Evolutionary conservation across 1,140 invertebrate genomes (phyloP).

Genomic region (Lordiphosa clarofinis): DNA sequence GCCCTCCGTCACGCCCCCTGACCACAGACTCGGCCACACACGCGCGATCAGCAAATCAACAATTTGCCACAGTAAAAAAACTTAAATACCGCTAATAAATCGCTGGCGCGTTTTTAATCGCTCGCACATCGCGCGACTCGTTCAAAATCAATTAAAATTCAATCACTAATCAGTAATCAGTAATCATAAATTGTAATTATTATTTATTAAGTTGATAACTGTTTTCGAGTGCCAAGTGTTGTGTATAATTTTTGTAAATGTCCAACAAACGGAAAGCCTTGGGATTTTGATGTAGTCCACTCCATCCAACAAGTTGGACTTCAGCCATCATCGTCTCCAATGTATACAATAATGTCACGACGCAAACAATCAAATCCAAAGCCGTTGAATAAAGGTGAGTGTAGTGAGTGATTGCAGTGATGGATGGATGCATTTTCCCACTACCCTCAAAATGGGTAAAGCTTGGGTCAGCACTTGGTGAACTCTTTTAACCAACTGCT

Average conservation of each 20-base stretch:
- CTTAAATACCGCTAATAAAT: slow-evolving; percentile 9
- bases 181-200: slow-evolving; percentile 33
- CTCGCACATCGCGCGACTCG: slow-evolving; percentile 31
- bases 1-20: slow-evolving; percentile 21
- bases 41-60: slow-evolving; percentile 29
- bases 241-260: slow-evolving; percentile 3
- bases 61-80: slow-evolving; percentile 24
- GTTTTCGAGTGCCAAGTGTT: slow-evolving; percentile 9
- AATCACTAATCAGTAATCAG: slow-evolving; percentile 22
- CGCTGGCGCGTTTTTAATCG: slow-evolving; percentile 50
- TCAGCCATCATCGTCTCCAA: slow-evolving; percentile 15
- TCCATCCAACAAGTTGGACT: slow-evolving; percentile 35
- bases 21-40: slow-evolving; percentile 33
- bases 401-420: too few relatives aligned
- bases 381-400: slow-evolving; percentile 81
- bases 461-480: slow-evolving; percentile 6
- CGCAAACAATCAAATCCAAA: slow-evolving; percentile 82
- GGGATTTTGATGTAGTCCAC: slow-evolving; percentile 54
- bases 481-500: slow-evolving; percentile 2
- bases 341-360: slow-evolving; percentile 80
- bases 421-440: neutral
- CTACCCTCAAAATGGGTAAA: too few relatives aligned
- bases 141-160: slow-evolving; percentile 65
- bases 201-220: slow-evolving; percentile 37
- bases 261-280: slow-evolving; percentile 11